Conservation (phyloP, 2,113 vertebrate genomes). For the Campylorhamphus procurvoides region DNA sequence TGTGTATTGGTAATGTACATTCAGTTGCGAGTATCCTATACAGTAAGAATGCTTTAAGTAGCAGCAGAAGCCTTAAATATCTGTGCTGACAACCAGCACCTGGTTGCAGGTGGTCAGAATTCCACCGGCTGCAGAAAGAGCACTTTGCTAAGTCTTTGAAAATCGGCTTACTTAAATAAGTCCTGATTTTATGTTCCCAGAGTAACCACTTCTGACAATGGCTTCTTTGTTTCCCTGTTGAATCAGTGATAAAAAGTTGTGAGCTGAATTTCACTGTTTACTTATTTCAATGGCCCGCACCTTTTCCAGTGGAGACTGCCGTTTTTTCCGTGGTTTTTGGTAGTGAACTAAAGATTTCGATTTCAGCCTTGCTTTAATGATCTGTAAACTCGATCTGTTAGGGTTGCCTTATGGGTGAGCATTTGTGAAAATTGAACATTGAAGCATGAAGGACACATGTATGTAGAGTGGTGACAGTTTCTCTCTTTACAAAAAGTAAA, state of each 20-base stretch:
- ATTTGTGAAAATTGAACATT: not conserved
- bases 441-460: not conserved
- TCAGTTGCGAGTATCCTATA: accelerated
- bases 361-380: not conserved
- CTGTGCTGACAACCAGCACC: not conserved
- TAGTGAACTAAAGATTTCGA: not conserved
- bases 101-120: slow-evolving; percentile 24
- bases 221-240: slow-evolving; percentile 58
- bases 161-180: not conserved
- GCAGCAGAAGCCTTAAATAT: not conserved
- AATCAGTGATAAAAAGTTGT: slow-evolving; percentile 47
- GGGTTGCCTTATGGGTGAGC: not conserved
- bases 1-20: accelerated
- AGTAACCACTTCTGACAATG: slow-evolving; percentile 42
- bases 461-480: not conserved
- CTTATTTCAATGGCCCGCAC: not conserved
- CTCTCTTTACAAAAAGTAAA: not conserved
- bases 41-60: not conserved
- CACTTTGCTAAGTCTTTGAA: slow-evolving; percentile 11
- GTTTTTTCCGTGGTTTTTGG: not conserved
- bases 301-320: slow-evolving; percentile 13
- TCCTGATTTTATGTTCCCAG: slow-evolving; percentile 27
- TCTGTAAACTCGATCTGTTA: not conserved
- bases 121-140: not conserved
- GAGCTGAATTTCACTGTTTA: slow-evolving; percentile 46